Conservation (phyloP, 2,888 invertebrate genomes). For the Amphipoea lucens region DNA sequence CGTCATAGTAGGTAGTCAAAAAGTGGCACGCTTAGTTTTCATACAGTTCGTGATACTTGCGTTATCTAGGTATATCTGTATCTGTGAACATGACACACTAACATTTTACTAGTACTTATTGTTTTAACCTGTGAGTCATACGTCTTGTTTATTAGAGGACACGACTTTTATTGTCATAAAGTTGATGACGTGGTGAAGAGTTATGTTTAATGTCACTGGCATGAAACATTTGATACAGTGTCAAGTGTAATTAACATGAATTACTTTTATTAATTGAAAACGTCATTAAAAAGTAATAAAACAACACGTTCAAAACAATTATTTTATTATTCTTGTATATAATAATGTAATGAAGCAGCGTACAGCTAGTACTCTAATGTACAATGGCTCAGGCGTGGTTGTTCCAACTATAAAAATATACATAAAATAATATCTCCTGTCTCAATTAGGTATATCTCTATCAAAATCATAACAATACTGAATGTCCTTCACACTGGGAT, state of each 20-base stretch:
- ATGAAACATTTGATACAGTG: background rate
- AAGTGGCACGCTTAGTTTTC: too few species aligned
- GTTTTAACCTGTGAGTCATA: conserved; percentile 8
- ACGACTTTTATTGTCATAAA: background rate
- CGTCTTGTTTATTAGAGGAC: background rate
- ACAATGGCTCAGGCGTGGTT: conserved; percentile 80
- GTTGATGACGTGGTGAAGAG: background rate
- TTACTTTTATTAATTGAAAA: conserved; percentile 11
- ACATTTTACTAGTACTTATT: background rate
- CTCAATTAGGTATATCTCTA: conserved; percentile 55
- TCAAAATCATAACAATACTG: conserved; percentile 62
- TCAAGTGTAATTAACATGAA: background rate
- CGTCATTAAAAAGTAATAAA: conserved; percentile 69
- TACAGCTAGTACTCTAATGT: conserved; percentile 86
- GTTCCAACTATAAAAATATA: conserved; percentile 69
- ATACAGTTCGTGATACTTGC: too few species aligned
- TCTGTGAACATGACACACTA: background rate
- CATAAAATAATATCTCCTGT: conserved; percentile 64
- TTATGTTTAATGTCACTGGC: background rate
- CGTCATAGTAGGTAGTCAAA: too few species aligned
- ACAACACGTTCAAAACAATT: conserved; percentile 85
- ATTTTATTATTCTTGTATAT: conserved; percentile 88
- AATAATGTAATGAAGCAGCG: conserved; percentile 87
- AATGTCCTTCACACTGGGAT: conserved; percentile 42
- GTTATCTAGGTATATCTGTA: too few species aligned